phyloP scores from a whole-genome alignment of 1,140 invertebrate genomes.

The Telenomus remus region DNA sequence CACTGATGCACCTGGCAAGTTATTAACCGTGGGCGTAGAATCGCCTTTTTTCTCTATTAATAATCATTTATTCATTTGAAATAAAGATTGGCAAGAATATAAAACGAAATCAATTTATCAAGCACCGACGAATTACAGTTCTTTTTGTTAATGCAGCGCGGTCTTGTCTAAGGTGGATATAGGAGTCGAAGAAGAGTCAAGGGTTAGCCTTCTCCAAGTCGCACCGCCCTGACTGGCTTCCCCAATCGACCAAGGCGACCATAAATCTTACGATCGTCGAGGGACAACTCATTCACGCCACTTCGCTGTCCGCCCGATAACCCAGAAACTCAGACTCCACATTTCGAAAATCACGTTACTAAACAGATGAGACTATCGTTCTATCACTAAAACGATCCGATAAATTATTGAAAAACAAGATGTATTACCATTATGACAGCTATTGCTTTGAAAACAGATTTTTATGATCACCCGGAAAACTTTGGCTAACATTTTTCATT shows the following conservation, averaged over 20 bases:
- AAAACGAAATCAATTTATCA: conserved; percentile 41
- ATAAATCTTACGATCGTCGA: conserved; percentile 74
- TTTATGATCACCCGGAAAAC: conserved; percentile 4
- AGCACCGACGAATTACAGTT: conserved; percentile 34
- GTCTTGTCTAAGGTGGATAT: conserved; percentile 48
- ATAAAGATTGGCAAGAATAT: too few species aligned
- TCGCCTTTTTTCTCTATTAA: too few species aligned
- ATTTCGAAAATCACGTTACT: conserved; percentile 52
- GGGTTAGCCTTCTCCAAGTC: conserved; percentile 62
- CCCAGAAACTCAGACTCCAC: conserved; percentile 53
- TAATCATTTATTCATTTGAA: too few species aligned
- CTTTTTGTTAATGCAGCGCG: conserved; percentile 48
- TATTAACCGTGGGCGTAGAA: too few species aligned
- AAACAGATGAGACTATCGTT: conserved; percentile 43
- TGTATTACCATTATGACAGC: conserved; percentile 36
- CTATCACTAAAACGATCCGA: conserved; percentile 26
- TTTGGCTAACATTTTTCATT: not conserved
- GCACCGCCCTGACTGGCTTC: conserved; percentile 41
- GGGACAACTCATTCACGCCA: conserved; percentile 73
- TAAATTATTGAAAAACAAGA: conserved; percentile 38
- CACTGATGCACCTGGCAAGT: too few species aligned
- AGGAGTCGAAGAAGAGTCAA: conserved; percentile 66
- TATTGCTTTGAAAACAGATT: conserved; percentile 12
- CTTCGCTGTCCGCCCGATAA: conserved; percentile 69
- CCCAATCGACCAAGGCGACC: conserved; percentile 61